Percentiles rank a stretch among this genome's conserved stretches.
These are phyloP conservation scores for Phyllotreta cruciferae DNA, from an alignment of 2,888 invertebrate species.

Conservation along the genomic window DNA sequence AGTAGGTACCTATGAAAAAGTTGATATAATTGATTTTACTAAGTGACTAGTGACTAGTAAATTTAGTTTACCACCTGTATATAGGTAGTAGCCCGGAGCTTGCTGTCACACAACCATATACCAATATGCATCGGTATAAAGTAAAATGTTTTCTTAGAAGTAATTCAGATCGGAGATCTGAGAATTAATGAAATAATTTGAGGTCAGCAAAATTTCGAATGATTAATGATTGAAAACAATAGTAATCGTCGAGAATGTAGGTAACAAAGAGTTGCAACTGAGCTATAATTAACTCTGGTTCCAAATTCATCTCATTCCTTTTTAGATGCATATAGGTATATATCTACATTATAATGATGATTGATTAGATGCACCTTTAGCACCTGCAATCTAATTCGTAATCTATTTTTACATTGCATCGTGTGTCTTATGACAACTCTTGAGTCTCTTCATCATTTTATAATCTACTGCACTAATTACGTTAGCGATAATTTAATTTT, in stretches of 20 bases:
- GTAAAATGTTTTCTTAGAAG: constrained; percentile 29
- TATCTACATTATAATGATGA: constrained; percentile 37
- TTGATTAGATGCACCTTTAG: constrained; percentile 39
- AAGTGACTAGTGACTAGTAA: no score
- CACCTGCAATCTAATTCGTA: constrained; percentile 34
- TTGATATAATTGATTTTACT: no score
- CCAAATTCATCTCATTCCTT: constrained; percentile 37
- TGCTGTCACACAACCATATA: constrained; percentile 22
- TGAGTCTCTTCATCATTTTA: no score
- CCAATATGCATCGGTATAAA: constrained; percentile 24
- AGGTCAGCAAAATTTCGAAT: constrained; percentile 37
- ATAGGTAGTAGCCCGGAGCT: constrained; percentile 3
- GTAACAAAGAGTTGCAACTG: constrained; percentile 39
- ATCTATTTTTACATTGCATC: background rate
- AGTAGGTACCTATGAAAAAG: no score
- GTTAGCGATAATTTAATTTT: no score
- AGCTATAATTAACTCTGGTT: constrained; percentile 40
- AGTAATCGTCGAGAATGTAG: constrained; percentile 37
- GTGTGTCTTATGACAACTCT: no score
- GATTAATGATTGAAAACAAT: constrained; percentile 40
- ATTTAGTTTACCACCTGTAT: constrained; percentile 3
- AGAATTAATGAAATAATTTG: constrained; percentile 36
- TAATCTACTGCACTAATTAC: no score
- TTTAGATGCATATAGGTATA: constrained; percentile 33
- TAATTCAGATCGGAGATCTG: constrained; percentile 27